phyloP scores from a whole-genome alignment of 2,113 vertebrate species.

The Otolemur garnettii region DNA sequence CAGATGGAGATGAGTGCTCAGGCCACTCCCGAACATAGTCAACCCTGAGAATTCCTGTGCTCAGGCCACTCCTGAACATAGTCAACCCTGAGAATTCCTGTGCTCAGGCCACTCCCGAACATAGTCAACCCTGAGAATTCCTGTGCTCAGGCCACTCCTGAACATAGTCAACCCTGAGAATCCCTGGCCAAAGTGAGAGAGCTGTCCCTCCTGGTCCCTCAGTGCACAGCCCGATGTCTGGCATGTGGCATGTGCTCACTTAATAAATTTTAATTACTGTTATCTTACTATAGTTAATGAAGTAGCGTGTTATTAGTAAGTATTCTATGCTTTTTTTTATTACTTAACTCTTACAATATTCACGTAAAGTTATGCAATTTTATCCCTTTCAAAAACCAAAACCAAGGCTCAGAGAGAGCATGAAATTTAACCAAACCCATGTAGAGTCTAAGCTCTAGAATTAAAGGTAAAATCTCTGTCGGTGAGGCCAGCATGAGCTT shows the following conservation, averaged over 20 bases:
- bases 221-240: no score
- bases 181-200: no score
- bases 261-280: not conserved
- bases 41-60: not conserved
- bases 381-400: not conserved
- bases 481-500: no score
- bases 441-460: not conserved
- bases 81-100: not conserved
- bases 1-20: not conserved
- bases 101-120: no score
- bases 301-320: not conserved
- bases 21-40: no score
- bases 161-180: not conserved
- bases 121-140: no score
- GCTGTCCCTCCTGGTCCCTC: no score
- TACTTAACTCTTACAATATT: not conserved
- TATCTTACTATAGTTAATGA: not conserved
- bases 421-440: not conserved
- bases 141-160: no score
- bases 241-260: not conserved
- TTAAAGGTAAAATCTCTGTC: accelerated
- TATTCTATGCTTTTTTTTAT: not conserved
- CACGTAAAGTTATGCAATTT: not conserved
- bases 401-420: not conserved
- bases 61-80: no score